These are phyloP conservation scores for Sebastes paucispinis DNA, from an alignment of 2,797 vertebrate genomes.

Conservation along the genomic window DNA sequence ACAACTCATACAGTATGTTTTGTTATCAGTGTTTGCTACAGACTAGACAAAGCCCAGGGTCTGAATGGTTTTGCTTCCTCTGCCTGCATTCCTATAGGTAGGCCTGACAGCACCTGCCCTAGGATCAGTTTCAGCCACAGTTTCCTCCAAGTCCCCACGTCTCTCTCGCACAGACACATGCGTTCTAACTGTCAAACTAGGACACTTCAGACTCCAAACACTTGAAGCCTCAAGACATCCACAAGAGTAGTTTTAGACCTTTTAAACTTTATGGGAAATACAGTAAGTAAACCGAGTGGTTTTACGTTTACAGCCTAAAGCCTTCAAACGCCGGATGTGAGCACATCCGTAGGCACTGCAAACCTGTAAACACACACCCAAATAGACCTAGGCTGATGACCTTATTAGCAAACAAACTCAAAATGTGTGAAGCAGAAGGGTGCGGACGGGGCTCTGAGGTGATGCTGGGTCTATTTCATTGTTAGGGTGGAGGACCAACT, in stretches of 20 bases:
- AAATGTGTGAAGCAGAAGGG: constrained; percentile 15
- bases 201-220: constrained; percentile 7
- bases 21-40: constrained; percentile 8
- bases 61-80: constrained; percentile 71
- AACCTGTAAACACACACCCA: neutral
- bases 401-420: constrained; percentile 27
- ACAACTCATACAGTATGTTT: neutral
- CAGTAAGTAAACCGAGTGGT: neutral
- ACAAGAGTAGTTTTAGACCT: neutral
- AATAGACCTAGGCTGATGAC: neutral
- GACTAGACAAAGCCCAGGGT: neutral
- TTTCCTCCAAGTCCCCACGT: constrained; percentile 65
- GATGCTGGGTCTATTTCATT: constrained; percentile 31
- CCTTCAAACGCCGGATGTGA: neutral
- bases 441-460: neutral
- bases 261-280: neutral
- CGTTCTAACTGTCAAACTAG: constrained; percentile 52
- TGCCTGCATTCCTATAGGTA: constrained; percentile 49
- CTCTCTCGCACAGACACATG: constrained; percentile 20
- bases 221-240: neutral
- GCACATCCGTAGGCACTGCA: neutral
- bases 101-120: constrained; percentile 61
- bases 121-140: constrained; percentile 82
- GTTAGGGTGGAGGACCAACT: constrained; percentile 58
- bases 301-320: neutral